Conservation (phyloP, 2,888 invertebrate genomes). For the Himalopsyche tibetana region DNA sequence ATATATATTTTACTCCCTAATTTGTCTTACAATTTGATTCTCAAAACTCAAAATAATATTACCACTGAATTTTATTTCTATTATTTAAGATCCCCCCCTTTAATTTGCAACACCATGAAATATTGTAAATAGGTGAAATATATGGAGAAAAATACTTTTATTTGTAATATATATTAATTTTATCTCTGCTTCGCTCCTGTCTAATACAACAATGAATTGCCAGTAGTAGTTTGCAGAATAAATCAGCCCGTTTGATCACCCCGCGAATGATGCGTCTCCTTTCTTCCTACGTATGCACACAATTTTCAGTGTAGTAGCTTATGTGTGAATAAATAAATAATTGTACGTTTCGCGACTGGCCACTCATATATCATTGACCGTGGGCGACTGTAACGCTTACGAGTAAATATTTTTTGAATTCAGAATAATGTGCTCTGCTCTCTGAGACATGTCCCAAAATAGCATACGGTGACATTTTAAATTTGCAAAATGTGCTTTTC, state of each 20-base stretch:
- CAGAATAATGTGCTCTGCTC: constrained; percentile 42
- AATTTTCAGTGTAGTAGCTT: constrained; percentile 22
- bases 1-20: too few relatives aligned
- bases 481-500: constrained; percentile 30
- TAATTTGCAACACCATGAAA: too few relatives aligned
- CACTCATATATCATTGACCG: constrained; percentile 42
- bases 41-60: too few relatives aligned
- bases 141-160: too few relatives aligned
- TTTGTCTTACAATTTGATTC: too few relatives aligned
- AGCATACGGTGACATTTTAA: constrained; percentile 34
- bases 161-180: too few relatives aligned
- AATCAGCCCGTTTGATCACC: constrained; percentile 38
- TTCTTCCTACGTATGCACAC: constrained; percentile 34
- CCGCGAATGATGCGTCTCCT: constrained; percentile 35
- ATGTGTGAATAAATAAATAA: constrained; percentile 37
- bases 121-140: too few relatives aligned
- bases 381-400: constrained; percentile 32
- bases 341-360: constrained; percentile 22
- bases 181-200: not conserved
- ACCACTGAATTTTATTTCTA: too few relatives aligned
- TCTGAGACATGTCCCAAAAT: constrained; percentile 36
- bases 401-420: constrained; percentile 39
- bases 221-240: constrained; percentile 27
- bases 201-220: constrained; percentile 22
- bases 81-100: too few relatives aligned